Percentiles rank a stretch among this genome's conserved stretches.
Evolutionary conservation across 2,113 vertebrate species (phyloP).

Genomic region (Mesoclemmys tuberculata): DNA sequence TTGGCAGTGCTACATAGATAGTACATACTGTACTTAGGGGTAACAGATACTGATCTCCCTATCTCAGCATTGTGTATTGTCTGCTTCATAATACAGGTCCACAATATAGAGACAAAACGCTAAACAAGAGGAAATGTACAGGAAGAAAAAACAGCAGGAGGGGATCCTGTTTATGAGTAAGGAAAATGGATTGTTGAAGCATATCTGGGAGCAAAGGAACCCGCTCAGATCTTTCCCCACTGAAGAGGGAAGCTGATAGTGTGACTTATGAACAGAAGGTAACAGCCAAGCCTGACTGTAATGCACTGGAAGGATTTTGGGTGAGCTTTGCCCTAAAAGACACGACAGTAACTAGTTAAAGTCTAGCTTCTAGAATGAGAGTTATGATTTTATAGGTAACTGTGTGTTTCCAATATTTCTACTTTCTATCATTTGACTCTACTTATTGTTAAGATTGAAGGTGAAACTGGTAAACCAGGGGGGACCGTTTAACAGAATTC

Average conservation of each 20-base stretch:
- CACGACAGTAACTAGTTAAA: not conserved
- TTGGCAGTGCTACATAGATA: not conserved
- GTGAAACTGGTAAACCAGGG: not conserved
- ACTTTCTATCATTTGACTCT: not conserved
- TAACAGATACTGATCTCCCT: not conserved
- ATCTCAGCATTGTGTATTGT: not conserved
- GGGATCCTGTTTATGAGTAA: not conserved
- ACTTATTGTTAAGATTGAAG: not conserved
- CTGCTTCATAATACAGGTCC: not conserved
- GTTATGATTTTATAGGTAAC: not conserved
- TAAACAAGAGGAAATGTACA: not conserved
- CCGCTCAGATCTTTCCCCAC: not conserved
- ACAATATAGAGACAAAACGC: not conserved
- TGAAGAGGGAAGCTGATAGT: not conserved
- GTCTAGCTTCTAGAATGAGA: not conserved
- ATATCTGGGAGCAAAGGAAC: not conserved
- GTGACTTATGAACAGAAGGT: not conserved
- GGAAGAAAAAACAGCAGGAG: not conserved
- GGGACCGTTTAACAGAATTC: too few species aligned
- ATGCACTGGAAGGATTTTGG: not conserved
- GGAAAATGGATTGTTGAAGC: not conserved
- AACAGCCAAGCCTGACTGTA: not conserved
- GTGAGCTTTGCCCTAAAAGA: not conserved
- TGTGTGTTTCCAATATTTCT: not conserved
- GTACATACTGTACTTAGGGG: not conserved